Evolutionary conservation across 2,797 vertebrate genomes (phyloP).

Genomic region (Psittacula echo): DNA sequence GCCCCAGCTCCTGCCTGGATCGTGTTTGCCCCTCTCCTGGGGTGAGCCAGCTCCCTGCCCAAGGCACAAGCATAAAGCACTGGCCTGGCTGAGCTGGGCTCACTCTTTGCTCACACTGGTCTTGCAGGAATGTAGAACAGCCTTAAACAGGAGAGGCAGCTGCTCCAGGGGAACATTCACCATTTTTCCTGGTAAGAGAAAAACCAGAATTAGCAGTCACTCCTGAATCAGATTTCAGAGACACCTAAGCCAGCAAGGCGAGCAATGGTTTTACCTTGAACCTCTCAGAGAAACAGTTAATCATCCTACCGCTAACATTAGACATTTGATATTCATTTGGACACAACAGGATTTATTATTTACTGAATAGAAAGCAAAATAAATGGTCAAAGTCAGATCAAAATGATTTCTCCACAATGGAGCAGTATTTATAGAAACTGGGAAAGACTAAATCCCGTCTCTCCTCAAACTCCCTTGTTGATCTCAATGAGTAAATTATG

Average conservation of each 20-base stretch:
- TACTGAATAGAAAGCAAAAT: conserved; percentile 41
- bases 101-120: conserved; percentile 87
- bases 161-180: conserved; percentile 97
- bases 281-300: conserved; percentile 63
- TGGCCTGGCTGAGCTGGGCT: conserved; percentile 77
- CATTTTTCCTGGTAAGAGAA: conserved; percentile 88
- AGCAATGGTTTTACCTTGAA: conserved; percentile 64
- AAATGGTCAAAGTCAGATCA: conserved; percentile 50
- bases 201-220: conserved; percentile 29
- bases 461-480: conserved; percentile 12
- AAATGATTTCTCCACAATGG: conserved; percentile 30
- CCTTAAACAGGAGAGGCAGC: conserved; percentile 98
- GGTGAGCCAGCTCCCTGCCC: conserved; percentile 79
- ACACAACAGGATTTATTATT: conserved; percentile 58
- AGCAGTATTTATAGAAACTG: conserved; percentile 46
- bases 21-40: conserved; percentile 20
- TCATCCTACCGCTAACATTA: conserved; percentile 47
- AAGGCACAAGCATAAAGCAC: conserved; percentile 72
- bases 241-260: conserved; percentile 50
- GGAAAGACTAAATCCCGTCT: conserved; percentile 26
- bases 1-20: conserved; percentile 43
- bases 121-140: conserved; percentile 98
- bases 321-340: conserved; percentile 65
- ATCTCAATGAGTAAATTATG: neutral
- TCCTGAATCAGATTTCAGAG: conserved; percentile 62